These are phyloP conservation scores for Hoplodrina ambigua DNA, from an alignment of 2,888 invertebrate genomes.

Conservation along the genomic window DNA sequence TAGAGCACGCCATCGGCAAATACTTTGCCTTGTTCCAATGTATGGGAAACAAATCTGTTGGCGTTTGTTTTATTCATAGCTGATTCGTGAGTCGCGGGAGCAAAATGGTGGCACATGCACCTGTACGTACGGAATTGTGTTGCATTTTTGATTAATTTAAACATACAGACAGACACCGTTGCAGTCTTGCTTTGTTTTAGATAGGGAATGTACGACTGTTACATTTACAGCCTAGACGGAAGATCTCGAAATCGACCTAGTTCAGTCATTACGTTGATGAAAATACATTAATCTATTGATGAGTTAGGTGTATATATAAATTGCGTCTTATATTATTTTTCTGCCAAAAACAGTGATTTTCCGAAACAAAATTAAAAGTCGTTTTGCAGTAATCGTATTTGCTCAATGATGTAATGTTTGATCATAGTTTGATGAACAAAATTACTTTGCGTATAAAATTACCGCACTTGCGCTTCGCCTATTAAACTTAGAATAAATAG, in stretches of 20 bases:
- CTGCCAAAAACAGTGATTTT: too few species aligned
- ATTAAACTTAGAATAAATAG: too few species aligned
- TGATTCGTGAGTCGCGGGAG: constrained; percentile 39
- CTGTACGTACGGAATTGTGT: constrained; percentile 40
- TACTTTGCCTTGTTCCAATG: constrained; percentile 58
- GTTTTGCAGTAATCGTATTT: too few species aligned
- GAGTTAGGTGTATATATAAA: too few species aligned
- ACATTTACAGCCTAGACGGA: background rate
- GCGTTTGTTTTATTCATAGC: constrained; percentile 60
- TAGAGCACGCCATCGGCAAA: constrained; percentile 59
- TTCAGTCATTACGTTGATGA: background rate
- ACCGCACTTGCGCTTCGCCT: too few species aligned
- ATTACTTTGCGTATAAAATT: too few species aligned
- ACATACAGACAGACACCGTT: constrained; percentile 13
- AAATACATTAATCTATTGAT: too few species aligned
- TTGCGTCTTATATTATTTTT: too few species aligned
- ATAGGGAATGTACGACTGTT: background rate
- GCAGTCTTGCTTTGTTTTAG: constrained; percentile 19
- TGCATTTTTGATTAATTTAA: constrained; percentile 54
- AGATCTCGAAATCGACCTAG: background rate
- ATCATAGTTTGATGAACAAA: too few species aligned
- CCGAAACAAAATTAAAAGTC: too few species aligned
- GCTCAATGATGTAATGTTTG: too few species aligned
- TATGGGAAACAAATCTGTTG: constrained; percentile 60
- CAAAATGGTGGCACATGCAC: constrained; percentile 39